These are phyloP conservation scores for Anarhynchus alexandrinus DNA, from an alignment of 2,113 vertebrate genomes.

Conservation along the genomic window DNA sequence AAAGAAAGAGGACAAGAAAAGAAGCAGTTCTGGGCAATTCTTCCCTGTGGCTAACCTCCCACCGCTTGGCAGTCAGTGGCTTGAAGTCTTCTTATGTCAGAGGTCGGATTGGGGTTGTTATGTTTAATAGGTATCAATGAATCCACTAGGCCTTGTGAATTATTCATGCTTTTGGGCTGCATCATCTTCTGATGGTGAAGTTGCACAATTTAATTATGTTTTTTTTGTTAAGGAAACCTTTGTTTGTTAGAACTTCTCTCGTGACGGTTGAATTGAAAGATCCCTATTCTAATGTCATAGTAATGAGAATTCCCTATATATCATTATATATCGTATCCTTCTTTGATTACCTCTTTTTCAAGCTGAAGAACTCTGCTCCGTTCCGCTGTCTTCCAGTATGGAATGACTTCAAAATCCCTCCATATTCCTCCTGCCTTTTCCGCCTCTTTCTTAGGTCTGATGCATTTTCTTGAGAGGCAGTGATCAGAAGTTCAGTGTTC, in stretches of 20 bases:
- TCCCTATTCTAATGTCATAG: not conserved
- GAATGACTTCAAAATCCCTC: not conserved
- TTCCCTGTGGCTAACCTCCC: not conserved
- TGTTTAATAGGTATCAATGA: not conserved
- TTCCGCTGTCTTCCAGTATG: not conserved
- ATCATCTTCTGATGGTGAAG: not conserved
- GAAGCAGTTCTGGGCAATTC: not conserved
- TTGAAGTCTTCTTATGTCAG: not conserved
- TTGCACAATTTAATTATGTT: not conserved
- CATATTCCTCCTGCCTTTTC: not conserved
- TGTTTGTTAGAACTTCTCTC: not conserved
- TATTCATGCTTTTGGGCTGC: not conserved
- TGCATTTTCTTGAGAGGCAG: not conserved
- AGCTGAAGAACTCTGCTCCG: not conserved
- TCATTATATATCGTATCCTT: not conserved
- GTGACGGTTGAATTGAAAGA: not conserved
- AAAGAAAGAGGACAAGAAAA: not conserved
- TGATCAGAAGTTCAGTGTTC: not conserved
- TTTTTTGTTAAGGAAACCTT: not conserved
- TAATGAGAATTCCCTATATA: not conserved
- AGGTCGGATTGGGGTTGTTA: fast-evolving
- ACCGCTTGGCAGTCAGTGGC: not conserved
- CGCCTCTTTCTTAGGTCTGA: not conserved
- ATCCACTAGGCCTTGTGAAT: not conserved
- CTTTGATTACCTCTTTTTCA: not conserved